phyloP scores from a whole-genome alignment of 2,113 vertebrate genomes.

The Elanus axillaris region DNA sequence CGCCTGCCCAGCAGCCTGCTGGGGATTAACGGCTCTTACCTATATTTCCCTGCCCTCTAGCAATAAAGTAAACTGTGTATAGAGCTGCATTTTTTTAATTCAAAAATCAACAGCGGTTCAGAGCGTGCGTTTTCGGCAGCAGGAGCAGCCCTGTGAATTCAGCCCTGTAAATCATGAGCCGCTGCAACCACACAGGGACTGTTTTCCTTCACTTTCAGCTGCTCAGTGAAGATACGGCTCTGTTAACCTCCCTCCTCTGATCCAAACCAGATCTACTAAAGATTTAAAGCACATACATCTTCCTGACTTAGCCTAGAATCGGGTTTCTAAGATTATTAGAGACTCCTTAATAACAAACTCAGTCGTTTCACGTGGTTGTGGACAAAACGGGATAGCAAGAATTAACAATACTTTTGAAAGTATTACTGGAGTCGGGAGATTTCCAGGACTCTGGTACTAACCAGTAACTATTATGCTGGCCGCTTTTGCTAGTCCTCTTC shows the following conservation, averaged over 20 bases:
- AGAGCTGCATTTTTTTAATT: conserved; percentile 76
- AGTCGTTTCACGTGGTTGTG: background rate
- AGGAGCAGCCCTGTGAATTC: conserved; percentile 56
- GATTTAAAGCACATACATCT: conserved; percentile 71
- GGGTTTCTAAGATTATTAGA: background rate
- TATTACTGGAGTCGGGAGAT: background rate
- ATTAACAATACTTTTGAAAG: background rate
- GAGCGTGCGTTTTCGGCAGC: conserved; percentile 56
- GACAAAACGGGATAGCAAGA: conserved; percentile 17
- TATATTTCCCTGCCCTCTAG: conserved; percentile 70
- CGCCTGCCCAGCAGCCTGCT: conserved; percentile 76
- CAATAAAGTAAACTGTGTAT: conserved; percentile 71
- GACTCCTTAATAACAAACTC: conserved; percentile 36
- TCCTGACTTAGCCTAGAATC: conserved; percentile 58
- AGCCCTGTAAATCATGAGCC: conserved; percentile 56
- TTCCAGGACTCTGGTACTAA: background rate
- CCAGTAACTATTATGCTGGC: background rate
- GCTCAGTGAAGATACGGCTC: conserved; percentile 64
- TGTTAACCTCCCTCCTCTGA: conserved; percentile 64
- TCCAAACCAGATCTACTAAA: conserved; percentile 72
- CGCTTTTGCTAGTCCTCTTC: background rate
- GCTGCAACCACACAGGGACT: conserved; percentile 43
- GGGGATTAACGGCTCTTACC: conserved; percentile 81
- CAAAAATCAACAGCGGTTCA: conserved; percentile 78
- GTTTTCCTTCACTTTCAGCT: conserved; percentile 63